Percentiles rank a stretch among this genome's conserved stretches.
Conservation (phyloP, 2,888 invertebrate species). For the Synergus japonicus region DNA sequence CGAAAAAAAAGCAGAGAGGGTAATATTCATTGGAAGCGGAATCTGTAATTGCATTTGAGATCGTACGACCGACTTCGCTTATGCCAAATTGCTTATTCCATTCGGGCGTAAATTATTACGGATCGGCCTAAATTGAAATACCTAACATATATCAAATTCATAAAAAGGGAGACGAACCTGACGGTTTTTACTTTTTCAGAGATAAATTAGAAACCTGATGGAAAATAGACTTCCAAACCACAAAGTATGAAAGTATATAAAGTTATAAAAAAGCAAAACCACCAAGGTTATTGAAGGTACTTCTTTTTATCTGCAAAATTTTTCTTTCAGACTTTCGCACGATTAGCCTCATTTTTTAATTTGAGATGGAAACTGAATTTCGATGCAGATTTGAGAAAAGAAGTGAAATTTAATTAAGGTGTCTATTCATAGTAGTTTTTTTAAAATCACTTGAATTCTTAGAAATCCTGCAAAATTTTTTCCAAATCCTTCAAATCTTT, state of each 20-base stretch:
- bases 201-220: background rate
- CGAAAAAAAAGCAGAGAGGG: no score
- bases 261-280: background rate
- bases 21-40: background rate
- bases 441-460: no score
- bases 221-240: background rate
- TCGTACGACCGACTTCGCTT: background rate
- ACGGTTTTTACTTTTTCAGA: background rate
- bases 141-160: background rate
- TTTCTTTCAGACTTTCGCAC: background rate
- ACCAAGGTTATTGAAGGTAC: background rate
- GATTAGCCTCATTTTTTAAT: conserved; percentile 1
- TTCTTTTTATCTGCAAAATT: background rate
- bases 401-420: no score
- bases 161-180: background rate
- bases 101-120: background rate
- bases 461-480: no score
- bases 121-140: background rate
- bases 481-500: no score
- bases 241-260: background rate
- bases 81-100: background rate
- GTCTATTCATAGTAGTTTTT: no score
- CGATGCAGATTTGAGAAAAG: background rate
- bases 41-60: background rate
- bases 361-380: background rate